These are phyloP conservation scores for Heteromurus nitidus DNA, from an alignment of 2,888 invertebrate genomes.

Conservation along the genomic window DNA sequence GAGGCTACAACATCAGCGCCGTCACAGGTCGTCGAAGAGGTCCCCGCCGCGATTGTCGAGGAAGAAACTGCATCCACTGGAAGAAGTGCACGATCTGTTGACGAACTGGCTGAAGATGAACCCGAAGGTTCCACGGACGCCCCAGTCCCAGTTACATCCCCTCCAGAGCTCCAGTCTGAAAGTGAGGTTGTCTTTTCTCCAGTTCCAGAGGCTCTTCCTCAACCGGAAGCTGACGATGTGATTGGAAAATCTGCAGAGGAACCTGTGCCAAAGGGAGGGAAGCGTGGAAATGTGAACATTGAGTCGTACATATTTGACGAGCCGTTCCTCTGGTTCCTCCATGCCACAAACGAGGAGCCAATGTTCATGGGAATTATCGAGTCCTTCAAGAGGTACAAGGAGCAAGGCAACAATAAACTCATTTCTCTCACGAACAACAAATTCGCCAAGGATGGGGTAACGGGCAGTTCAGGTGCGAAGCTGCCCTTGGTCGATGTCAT, in stretches of 20 bases:
- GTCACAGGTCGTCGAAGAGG: neutral
- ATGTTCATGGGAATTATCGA: slow-evolving; percentile 70
- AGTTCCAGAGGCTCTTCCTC: neutral
- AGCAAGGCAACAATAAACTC: slow-evolving; percentile 57
- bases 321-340: slow-evolving; percentile 69
- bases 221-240: neutral
- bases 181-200: neutral
- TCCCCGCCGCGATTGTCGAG: slow-evolving; percentile 21
- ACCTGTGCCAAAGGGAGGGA: slow-evolving; percentile 38
- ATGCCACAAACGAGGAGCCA: slow-evolving; percentile 69
- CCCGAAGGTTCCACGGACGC: slow-evolving; percentile 30
- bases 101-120: slow-evolving; percentile 28
- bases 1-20: slow-evolving; percentile 18
- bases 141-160: slow-evolving; percentile 6
- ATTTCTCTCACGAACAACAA: slow-evolving; percentile 49
- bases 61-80: slow-evolving; percentile 20
- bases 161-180: neutral
- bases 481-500: slow-evolving; percentile 54
- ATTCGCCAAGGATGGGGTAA: slow-evolving; percentile 47
- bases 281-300: slow-evolving; percentile 33
- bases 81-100: slow-evolving; percentile 17
- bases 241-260: slow-evolving; percentile 1
- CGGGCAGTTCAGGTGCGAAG: slow-evolving; percentile 16
- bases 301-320: slow-evolving; percentile 66
- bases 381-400: slow-evolving; percentile 63